Evolutionary conservation across 2,113 vertebrate genomes (phyloP), one percentile per base, ranked within the genome.

Genomic region (Clinocottus analis): DNA sequence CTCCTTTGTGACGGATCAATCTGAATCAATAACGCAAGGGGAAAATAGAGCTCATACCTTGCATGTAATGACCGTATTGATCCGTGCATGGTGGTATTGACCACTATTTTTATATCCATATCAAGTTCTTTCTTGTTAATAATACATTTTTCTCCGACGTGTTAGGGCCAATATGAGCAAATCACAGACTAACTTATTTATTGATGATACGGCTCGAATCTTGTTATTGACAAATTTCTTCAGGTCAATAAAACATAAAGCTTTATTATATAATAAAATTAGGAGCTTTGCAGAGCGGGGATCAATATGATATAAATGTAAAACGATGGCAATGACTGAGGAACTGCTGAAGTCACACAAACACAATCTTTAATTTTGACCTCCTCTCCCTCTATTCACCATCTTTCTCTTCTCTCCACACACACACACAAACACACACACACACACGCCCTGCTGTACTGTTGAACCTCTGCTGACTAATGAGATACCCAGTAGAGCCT

Each of bases 1-100:
- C n/a, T n/a, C n/a, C n/a, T n/a, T n/a, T 65, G 68, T 53, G 59
- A 49, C 51, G 1, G 61, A 88, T 90, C 77, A 0, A 86, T 83
- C 27, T 0, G 7, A 63, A 80, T 87, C 78, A 83, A 41, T 77
- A 41, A 62, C 68, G 35, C 77, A 45, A 31, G n/a, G 41, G 80
- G 72, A 82, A 80, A 83, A 68, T n/a, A 41, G 72, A 85, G 14
- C 31, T n/a, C 3, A 66, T 66, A 61, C 56, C 31, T 68, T 45
- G 68, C 56, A 75, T 5, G 62, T 71, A 65, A 68, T 2, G 29
- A 75, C 72, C 0, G 8, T 14, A 90, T 89, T 4, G 80, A 85
- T 89, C 78, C 63, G 43, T 21, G 2, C 56, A 21, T 39, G 10
- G 39, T 39, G 39, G 39, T 45, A 60, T 60, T 77, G 33, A 6